Conservation (phyloP, 2,113 vertebrate species). For the Stictonetta naevosa region DNA sequence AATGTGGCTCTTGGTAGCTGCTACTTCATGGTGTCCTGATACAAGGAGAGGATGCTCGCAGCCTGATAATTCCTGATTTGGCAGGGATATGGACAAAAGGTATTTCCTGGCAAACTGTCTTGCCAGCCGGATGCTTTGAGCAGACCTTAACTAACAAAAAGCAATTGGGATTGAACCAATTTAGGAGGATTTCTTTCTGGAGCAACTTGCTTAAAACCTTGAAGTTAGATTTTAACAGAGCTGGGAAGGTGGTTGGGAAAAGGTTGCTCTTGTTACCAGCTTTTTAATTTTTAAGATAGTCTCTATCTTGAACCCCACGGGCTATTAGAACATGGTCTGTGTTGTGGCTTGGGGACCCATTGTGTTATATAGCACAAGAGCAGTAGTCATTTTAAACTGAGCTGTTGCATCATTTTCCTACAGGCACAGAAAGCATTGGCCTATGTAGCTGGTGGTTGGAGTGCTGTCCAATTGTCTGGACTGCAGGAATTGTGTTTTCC, state of each 20-base stretch:
- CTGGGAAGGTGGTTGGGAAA: rapidly evolving
- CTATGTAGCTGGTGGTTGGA: background rate
- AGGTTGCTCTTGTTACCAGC: background rate
- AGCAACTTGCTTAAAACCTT: background rate
- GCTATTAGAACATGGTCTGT: background rate
- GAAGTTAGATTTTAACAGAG: background rate
- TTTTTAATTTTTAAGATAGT: background rate
- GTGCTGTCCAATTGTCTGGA: background rate
- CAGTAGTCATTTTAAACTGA: background rate
- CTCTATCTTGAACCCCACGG: background rate
- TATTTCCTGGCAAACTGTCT: background rate
- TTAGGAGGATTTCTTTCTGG: background rate
- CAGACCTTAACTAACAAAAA: background rate
- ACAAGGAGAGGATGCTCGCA: background rate
- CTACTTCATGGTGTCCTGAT: background rate
- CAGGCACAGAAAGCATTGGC: background rate
- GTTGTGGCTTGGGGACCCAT: background rate
- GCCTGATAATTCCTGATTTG: background rate
- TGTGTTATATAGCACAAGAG: background rate
- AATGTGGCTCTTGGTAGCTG: background rate
- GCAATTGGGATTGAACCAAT: background rate
- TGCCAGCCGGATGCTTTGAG: background rate
- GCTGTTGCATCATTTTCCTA: background rate
- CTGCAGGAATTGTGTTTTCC: background rate
- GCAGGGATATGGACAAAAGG: background rate